Evolutionary conservation across 2,888 invertebrate species (phyloP).

Genomic region (Agrotis clavis): DNA sequence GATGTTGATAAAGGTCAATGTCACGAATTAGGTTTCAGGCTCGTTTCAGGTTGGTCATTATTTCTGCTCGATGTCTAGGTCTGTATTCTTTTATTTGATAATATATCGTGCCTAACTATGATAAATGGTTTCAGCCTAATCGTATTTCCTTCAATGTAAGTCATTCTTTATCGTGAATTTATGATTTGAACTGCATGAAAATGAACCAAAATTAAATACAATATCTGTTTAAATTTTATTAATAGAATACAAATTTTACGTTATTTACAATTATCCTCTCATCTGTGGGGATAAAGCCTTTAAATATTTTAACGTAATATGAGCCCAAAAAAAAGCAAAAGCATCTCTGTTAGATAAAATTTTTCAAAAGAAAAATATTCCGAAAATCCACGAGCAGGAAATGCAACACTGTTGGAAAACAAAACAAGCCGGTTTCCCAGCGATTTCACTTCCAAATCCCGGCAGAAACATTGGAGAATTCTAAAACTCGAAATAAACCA

Average conservation of each 20-base stretch:
- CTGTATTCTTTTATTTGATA: conserved; percentile 48
- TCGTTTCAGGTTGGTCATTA: conserved; percentile 24
- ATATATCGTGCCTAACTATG: conserved; percentile 48
- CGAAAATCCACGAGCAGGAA: conserved; percentile 41
- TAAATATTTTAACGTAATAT: neutral
- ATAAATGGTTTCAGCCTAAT: conserved; percentile 39
- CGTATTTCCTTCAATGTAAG: conserved; percentile 31
- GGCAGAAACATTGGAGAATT: conserved; percentile 45
- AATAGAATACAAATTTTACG: too few species aligned
- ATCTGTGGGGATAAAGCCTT: neutral
- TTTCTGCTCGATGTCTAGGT: conserved; percentile 36
- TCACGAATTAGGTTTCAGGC: conserved; percentile 57
- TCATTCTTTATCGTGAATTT: conserved; percentile 22
- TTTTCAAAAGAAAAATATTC: conserved; percentile 30
- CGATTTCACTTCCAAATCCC: conserved; percentile 55
- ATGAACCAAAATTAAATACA: too few species aligned
- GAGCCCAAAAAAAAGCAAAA: conserved; percentile 2
- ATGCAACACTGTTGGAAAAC: conserved; percentile 43
- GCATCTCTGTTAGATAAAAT: conserved; percentile 7
- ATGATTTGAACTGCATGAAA: conserved; percentile 10
- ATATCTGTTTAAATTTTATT: neutral
- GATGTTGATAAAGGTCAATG: conserved; percentile 76
- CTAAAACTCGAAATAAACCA: conserved; percentile 45
- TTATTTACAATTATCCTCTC: too few species aligned
- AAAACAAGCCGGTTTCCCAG: conserved; percentile 39